Base-by-base conservation (phyloP, 2,888 invertebrate genomes). In the Thalpophila matura region DNA sequence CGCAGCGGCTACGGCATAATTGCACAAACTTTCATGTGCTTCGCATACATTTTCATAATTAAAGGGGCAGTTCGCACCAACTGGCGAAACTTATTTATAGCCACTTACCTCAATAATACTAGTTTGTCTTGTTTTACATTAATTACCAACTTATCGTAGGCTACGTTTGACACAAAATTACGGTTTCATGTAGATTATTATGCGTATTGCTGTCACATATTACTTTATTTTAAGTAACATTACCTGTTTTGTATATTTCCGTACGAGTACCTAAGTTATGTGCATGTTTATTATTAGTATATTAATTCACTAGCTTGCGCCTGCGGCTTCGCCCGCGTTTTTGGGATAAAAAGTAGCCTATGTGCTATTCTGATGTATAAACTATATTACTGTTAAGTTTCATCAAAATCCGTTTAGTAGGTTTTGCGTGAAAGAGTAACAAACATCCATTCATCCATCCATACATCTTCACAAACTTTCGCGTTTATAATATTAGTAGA, bases 21-120 rank as follows among this genome's bases (percentile, higher is more conserved):
- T 94, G 92, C 93, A 91, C 89, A 91, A 93, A 94, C 93, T 94
- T 94, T 92, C 93, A 91, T 93, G 93, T 92, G 92, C 93, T 92
- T 86, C 88, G 94, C 94, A 94, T 94, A 94, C 91, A 94, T 94
- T 93, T 93, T 94, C 93, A 93, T 94, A 94, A 93, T 93, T 93
- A 93, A 92, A 93, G 91, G 89, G 90, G 88, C 89, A 90, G 90
- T 90, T 91, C 86, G 85, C 90, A 89, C 90, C 91, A 90, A 92
- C 90, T 91, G 90, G 85, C 83, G 81, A 84, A 78, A 86, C 83
- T 89, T 91, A 91, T 91, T 91, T 90, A 91, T 88, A 84, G 85
- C 83, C 82, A 83, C 84, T 89, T 84, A 86, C 84, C 83, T 88
- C 80, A 85, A 86, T 87, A 87, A 84, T 80, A 83, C 81, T 81